phyloP scores from a whole-genome alignment of 2,113 vertebrate species.

The Forbesichthys papilliferus region DNA sequence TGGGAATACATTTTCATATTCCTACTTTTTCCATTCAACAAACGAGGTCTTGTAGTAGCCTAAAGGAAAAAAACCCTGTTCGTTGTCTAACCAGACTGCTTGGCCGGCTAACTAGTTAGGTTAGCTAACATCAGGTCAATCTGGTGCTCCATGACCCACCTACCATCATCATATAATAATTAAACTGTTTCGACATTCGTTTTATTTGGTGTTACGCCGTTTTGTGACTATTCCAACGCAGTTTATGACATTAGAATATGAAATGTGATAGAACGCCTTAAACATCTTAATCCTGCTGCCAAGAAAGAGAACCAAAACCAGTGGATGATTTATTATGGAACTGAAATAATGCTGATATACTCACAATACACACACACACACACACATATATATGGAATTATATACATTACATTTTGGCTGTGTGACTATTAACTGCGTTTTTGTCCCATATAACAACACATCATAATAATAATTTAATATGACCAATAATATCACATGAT shows the following conservation, averaged over 20 bases:
- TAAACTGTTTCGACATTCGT: too few relatives aligned
- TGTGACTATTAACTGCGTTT: background rate
- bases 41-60: background rate
- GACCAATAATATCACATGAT: background rate
- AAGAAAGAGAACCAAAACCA: too few relatives aligned
- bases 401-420: too few relatives aligned
- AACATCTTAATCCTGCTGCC: too few relatives aligned
- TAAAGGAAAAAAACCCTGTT: background rate
- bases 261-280: too few relatives aligned
- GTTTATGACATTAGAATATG: too few relatives aligned
- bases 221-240: too few relatives aligned
- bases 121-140: constrained; percentile 32
- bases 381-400: too few relatives aligned
- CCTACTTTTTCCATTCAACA: background rate
- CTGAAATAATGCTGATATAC: too few relatives aligned
- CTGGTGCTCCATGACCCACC: background rate
- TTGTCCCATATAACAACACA: background rate
- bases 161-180: background rate
- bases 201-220: too few relatives aligned
- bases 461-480: background rate
- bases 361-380: constrained; percentile 14
- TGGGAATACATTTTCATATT: background rate
- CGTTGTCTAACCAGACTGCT: background rate
- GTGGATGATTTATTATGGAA: too few relatives aligned
- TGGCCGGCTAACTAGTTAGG: constrained; percentile 18